These are phyloP conservation scores for Scytalopus superciliaris DNA, from an alignment of 2,113 vertebrate species.

Conservation along the genomic window DNA sequence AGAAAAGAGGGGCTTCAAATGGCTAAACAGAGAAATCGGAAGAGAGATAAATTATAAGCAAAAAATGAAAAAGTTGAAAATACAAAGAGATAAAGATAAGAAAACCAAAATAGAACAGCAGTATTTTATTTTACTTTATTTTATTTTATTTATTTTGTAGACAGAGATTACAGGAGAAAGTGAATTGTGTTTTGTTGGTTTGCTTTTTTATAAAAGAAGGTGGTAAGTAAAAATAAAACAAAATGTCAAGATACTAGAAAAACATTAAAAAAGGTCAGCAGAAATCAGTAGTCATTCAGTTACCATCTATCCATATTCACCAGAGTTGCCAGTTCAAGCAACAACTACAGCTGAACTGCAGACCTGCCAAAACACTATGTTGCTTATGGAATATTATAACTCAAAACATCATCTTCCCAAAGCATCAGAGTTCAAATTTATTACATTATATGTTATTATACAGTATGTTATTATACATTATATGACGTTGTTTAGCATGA, in stretches of 20 bases:
- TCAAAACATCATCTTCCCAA: neutral
- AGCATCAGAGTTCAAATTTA: neutral
- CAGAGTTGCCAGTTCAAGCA: neutral
- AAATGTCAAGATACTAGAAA: neutral
- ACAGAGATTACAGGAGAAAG: neutral
- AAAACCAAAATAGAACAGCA: neutral
- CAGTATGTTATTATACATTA: no score
- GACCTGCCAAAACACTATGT: neutral
- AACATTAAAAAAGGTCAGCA: neutral
- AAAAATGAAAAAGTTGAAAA: neutral
- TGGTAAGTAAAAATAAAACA: neutral
- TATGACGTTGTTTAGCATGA: neutral
- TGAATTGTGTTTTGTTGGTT: neutral
- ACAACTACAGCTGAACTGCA: neutral
- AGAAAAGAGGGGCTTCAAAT: neutral
- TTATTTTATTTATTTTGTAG: neutral
- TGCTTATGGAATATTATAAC: neutral
- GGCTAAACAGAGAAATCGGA: neutral
- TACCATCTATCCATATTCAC: neutral
- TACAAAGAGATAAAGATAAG: neutral
- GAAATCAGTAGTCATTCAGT: neutral
- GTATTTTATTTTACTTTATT: neutral
- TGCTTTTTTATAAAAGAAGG: neutral
- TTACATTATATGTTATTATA: neutral
- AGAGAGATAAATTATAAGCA: neutral